These are phyloP conservation scores for Troilus luridus DNA, from an alignment of 2,888 invertebrate species.

Conservation along the genomic window DNA sequence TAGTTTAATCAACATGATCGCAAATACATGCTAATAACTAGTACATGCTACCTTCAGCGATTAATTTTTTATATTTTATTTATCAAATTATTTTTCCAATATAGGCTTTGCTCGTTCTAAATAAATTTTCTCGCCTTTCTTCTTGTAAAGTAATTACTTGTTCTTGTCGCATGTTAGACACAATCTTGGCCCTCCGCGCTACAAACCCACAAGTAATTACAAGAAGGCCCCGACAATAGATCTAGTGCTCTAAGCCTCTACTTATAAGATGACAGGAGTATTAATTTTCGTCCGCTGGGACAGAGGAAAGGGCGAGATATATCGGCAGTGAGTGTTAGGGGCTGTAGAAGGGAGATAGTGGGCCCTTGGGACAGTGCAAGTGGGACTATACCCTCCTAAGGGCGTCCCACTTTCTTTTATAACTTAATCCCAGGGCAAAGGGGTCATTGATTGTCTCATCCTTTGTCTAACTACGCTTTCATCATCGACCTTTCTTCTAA, in stretches of 20 bases:
- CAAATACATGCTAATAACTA: no score
- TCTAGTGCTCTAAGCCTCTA: background rate
- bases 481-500: background rate
- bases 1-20: no score
- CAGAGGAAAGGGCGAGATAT: conserved; percentile 32
- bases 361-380: background rate
- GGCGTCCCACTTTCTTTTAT: conserved; percentile 53
- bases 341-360: conserved; percentile 9
- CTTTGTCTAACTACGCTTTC: conserved; percentile 13
- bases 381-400: background rate
- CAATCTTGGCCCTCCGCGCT: background rate
- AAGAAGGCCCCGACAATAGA: background rate
- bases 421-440: conserved; percentile 47
- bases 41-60: no score
- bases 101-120: background rate
- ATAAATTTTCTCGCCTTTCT: background rate
- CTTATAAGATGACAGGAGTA: background rate
- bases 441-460: conserved; percentile 23
- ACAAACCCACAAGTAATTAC: background rate
- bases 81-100: no score
- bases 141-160: background rate
- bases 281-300: background rate
- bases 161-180: background rate
- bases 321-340: conserved; percentile 33
- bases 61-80: no score